These are phyloP conservation scores for Phyllostomus discolor DNA, from an alignment of 2,113 vertebrate genomes.

Conservation along the genomic window DNA sequence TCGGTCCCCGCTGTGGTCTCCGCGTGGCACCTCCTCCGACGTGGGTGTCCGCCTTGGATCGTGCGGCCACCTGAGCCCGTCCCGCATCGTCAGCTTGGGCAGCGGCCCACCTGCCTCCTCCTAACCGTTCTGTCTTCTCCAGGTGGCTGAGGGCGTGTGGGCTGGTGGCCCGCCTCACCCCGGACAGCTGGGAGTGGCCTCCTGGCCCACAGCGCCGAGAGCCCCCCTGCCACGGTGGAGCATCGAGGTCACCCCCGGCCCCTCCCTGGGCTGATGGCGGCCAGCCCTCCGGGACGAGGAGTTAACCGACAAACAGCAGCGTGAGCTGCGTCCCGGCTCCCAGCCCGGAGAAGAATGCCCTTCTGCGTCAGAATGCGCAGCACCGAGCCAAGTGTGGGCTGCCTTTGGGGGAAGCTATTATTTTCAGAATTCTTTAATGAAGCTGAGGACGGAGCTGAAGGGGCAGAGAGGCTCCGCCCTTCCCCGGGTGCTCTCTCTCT, in stretches of 20 bases:
- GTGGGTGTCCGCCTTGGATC: not conserved
- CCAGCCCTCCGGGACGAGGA: not conserved
- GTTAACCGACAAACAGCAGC: too few relatives aligned
- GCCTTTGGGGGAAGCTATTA: not conserved
- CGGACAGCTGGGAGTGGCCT: not conserved
- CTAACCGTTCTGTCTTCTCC: not conserved
- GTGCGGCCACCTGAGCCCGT: too few relatives aligned
- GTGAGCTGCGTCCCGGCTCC: accelerated
- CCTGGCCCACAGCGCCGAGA: not conserved
- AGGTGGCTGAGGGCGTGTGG: not conserved
- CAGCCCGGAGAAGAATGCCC: not conserved
- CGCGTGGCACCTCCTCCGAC: accelerated
- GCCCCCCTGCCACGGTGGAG: too few relatives aligned
- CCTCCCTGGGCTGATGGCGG: not conserved
- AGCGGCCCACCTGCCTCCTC: not conserved
- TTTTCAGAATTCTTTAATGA: not conserved
- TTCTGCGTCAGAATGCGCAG: not conserved
- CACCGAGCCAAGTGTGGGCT: not conserved
- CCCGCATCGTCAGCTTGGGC: not conserved
- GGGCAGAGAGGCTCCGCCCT: not conserved
- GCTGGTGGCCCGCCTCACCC: accelerated
- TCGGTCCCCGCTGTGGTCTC: accelerated
- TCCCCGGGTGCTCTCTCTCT: not conserved
- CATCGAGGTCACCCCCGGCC: not conserved
- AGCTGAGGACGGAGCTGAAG: not conserved